Conservation (phyloP, 2,888 invertebrate species). For the Schizaphis graminum region DNA sequence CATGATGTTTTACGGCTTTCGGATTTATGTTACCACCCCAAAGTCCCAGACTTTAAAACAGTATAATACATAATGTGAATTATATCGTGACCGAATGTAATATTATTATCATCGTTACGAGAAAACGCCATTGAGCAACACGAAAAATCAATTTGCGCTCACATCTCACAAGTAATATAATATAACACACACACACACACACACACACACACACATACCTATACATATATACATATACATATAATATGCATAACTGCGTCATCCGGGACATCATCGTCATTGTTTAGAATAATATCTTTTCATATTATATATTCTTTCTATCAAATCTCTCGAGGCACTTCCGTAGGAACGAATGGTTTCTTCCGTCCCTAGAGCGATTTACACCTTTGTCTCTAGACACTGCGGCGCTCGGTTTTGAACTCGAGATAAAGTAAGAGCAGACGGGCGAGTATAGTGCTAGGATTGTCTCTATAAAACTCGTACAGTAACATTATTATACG, state of each 20-base stretch:
- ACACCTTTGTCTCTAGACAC: neutral
- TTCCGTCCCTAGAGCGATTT: neutral
- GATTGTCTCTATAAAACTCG: neutral
- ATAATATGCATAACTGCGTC: neutral
- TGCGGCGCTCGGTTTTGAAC: neutral
- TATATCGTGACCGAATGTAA: neutral
- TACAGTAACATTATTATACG: neutral
- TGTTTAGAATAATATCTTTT: slow-evolving; percentile 2
- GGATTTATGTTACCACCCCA: neutral
- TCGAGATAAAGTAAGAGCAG: neutral
- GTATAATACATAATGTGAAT: neutral
- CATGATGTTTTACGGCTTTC: neutral
- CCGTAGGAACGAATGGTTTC: neutral
- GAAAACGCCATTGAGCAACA: neutral
- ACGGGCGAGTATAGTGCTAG: neutral
- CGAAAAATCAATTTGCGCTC: slow-evolving; percentile 47
- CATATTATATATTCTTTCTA: neutral
- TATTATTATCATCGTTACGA: neutral
- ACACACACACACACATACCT: neutral
- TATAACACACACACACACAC: neutral
- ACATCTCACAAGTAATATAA: neutral
- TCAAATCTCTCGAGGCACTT: neutral
- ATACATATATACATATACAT: neutral
- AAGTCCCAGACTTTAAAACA: neutral
- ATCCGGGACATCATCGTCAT: neutral